Percentiles rank a stretch among this genome's conserved stretches.
phyloP scores from a whole-genome alignment of 2,113 vertebrate species.

The Castor canadensis region DNA sequence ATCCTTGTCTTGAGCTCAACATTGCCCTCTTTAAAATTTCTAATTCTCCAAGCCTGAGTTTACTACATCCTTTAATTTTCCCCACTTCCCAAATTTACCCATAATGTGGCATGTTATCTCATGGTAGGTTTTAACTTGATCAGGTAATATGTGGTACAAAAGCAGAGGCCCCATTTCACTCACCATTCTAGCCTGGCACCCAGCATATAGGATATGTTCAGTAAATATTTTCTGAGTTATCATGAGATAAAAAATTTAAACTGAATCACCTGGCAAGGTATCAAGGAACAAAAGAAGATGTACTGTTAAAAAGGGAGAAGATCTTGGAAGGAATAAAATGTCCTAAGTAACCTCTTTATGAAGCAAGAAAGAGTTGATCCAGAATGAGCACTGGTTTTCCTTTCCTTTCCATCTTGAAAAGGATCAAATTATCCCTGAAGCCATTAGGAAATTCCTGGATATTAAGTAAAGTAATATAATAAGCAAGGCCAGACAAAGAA shows the following conservation, averaged over 20 bases:
- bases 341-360: not conserved
- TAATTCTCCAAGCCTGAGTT: not conserved
- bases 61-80: not conserved
- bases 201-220: not conserved
- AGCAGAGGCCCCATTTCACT: not conserved
- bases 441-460: not conserved
- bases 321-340: not conserved
- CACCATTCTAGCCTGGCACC: not conserved
- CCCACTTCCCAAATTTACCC: not conserved
- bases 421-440: not conserved
- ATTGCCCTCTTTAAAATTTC: not conserved
- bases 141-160: not conserved
- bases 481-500: not conserved
- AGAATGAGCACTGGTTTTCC: not conserved
- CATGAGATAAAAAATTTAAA: not conserved
- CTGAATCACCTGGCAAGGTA: not conserved
- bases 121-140: too few relatives aligned
- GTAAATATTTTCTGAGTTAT: not conserved
- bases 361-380: not conserved
- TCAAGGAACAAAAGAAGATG: not conserved
- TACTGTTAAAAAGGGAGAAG: not conserved
- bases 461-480: not conserved
- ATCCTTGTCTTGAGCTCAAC: not conserved
- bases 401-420: not conserved
- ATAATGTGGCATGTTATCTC: fast-evolving